These are phyloP conservation scores for Holocentrus rufus DNA, from an alignment of 2,797 vertebrate genomes.

Conservation along the genomic window DNA sequence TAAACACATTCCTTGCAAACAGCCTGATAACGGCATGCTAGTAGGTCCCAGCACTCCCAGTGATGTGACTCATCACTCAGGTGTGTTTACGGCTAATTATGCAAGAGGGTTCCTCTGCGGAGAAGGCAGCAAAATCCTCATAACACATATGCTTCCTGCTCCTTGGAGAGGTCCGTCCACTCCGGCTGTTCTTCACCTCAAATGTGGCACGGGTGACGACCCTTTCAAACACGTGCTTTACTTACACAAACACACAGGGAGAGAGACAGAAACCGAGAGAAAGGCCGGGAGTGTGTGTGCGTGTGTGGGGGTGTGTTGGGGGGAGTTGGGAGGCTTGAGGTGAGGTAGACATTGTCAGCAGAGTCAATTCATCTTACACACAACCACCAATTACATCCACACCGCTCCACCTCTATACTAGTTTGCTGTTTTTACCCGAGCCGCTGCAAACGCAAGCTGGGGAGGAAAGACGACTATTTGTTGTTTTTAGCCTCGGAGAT, in stretches of 20 bases:
- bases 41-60: conserved; percentile 44
- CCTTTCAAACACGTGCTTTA: conserved; percentile 47
- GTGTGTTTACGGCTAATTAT: conserved; percentile 65
- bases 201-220: conserved; percentile 44
- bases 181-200: conserved; percentile 23
- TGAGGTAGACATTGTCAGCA: conserved; percentile 25
- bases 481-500: conserved; percentile 42
- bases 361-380: conserved; percentile 47
- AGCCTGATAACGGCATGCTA: conserved; percentile 59
- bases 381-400: conserved; percentile 57
- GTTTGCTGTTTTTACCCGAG: conserved; percentile 54
- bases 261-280: not conserved
- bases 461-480: conserved; percentile 31
- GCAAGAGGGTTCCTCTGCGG: conserved; percentile 31
- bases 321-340: conserved; percentile 18
- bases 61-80: conserved; percentile 70
- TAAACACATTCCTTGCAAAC: conserved; percentile 74
- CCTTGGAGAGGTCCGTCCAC: conserved; percentile 39
- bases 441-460: conserved; percentile 17
- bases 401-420: conserved; percentile 22
- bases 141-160: conserved; percentile 31
- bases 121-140: conserved; percentile 6
- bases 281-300: not conserved
- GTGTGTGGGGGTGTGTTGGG: not conserved
- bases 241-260: conserved; percentile 33